Evolutionary conservation across 2,113 vertebrate genomes (phyloP).

Genomic region (Tyrannus savana): DNA sequence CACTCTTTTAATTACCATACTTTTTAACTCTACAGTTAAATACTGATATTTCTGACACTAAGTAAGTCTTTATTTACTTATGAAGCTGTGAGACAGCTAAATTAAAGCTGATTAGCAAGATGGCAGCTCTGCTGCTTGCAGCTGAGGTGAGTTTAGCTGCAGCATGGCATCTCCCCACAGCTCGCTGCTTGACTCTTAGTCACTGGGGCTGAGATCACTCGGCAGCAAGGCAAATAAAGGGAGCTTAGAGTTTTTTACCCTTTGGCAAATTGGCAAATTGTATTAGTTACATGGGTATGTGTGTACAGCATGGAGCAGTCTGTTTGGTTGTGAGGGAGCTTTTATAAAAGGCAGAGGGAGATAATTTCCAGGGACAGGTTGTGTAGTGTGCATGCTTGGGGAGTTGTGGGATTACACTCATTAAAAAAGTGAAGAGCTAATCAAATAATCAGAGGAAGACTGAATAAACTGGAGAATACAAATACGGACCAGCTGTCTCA

Average conservation of each 20-base stretch:
- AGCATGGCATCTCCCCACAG: constrained; percentile 1
- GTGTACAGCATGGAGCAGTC: constrained; percentile 81
- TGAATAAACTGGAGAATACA: constrained; percentile 55
- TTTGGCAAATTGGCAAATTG: constrained; percentile 90
- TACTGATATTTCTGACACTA: constrained; percentile 61
- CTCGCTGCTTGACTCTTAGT: constrained; percentile 29
- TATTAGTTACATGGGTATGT: constrained; percentile 83
- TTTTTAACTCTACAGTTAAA: constrained; percentile 55
- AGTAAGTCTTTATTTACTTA: constrained; percentile 77
- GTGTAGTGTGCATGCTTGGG: constrained; percentile 21
- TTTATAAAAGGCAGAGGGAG: constrained; percentile 79
- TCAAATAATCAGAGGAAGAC: constrained; percentile 71
- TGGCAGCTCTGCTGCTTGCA: constrained; percentile 60
- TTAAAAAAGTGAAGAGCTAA: constrained; percentile 59
- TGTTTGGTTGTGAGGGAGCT: constrained; percentile 85
- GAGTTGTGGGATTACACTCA: constrained; percentile 28
- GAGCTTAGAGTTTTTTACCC: constrained; percentile 78
- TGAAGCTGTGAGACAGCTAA: constrained; percentile 73
- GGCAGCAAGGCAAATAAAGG: constrained; percentile 67
- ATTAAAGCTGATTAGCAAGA: constrained; percentile 77
- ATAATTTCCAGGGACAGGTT: constrained; percentile 82
- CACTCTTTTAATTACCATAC: constrained; percentile 68
- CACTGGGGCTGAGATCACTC: constrained; percentile 50
- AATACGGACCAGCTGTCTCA: background rate
- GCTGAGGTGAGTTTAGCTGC: constrained; percentile 57